Conservation (phyloP, 2,113 vertebrate genomes). For the Charadrius vociferus region DNA sequence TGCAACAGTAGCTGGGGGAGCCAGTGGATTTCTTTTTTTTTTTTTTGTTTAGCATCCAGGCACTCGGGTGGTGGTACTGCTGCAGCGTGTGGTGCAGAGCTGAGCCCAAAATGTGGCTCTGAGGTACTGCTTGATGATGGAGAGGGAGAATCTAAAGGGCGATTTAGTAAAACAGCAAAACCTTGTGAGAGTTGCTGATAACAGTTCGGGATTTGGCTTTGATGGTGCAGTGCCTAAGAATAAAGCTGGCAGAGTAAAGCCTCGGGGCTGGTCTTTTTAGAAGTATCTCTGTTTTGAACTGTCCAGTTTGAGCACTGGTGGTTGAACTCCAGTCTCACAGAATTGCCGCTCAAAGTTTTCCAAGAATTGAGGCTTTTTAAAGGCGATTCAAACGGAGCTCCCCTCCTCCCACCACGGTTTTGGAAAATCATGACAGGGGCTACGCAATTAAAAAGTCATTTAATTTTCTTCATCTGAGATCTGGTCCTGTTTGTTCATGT, state of each 20-base stretch:
- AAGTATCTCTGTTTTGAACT: neutral
- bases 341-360: neutral
- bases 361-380: neutral
- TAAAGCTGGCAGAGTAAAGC: neutral
- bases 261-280: neutral
- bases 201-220: neutral
- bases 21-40: neutral
- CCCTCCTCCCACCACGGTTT: fast-evolving
- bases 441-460: neutral
- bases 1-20: neutral
- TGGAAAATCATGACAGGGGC: neutral
- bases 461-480: neutral
- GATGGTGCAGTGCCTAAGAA: neutral
- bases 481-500: neutral
- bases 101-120: neutral
- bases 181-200: neutral
- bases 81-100: neutral
- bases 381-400: neutral
- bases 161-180: neutral
- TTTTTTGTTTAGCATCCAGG: neutral
- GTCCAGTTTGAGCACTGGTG: neutral
- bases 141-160: neutral
- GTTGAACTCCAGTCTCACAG: neutral
- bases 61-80: neutral
- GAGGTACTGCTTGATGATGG: neutral